These are phyloP conservation scores for Hipposideros armiger DNA, from an alignment of 2,113 vertebrate species.

Conservation along the genomic window DNA sequence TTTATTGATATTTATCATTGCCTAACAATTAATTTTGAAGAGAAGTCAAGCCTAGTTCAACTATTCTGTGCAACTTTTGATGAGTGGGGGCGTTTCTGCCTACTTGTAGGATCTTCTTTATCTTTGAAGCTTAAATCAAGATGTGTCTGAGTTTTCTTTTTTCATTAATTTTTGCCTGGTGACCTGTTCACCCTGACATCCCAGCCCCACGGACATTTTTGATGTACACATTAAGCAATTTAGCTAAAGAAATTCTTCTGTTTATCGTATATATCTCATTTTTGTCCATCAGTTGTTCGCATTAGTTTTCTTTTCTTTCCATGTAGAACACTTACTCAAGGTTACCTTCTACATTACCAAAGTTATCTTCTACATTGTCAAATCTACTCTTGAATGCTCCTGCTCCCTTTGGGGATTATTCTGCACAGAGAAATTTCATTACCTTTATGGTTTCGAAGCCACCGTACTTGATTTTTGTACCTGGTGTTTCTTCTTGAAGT, in stretches of 20 bases:
- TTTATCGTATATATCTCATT: conserved; percentile 6
- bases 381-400: not conserved
- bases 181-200: not conserved
- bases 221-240: not conserved
- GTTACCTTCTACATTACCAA: not conserved
- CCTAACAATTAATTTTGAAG: not conserved
- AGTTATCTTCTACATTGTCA: not conserved
- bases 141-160: conserved; percentile 27
- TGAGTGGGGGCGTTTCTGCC: not conserved
- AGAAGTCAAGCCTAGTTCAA: not conserved
- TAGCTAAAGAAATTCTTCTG: conserved; percentile 5
- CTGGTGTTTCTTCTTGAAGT: conserved; percentile 24
- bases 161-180: conserved; percentile 26
- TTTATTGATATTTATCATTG: not conserved
- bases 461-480: not conserved
- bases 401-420: not conserved
- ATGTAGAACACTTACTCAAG: not conserved
- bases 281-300: conserved; percentile 8
- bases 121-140: conserved; percentile 29
- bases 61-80: not conserved
- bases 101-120: not conserved
- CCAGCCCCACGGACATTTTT: not conserved
- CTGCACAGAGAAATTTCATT: not conserved
- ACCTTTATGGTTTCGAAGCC: not conserved
- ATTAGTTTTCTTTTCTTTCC: not conserved